These are phyloP conservation scores for Masnerella sp. DNA, from an alignment of 2,888 invertebrate genomes.

Conservation along the genomic window DNA sequence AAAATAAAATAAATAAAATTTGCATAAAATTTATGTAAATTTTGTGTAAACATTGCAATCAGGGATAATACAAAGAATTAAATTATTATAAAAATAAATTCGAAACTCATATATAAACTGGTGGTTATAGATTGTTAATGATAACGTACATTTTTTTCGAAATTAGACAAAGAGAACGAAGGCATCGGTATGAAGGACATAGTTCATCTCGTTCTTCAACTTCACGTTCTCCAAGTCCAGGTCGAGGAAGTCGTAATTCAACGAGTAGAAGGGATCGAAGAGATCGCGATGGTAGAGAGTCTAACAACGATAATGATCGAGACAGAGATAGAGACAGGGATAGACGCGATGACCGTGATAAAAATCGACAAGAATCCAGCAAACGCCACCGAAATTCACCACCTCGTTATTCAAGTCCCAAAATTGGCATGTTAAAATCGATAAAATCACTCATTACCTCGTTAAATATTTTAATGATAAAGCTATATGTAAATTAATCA, in stretches of 20 bases:
- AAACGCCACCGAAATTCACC: conserved; percentile 72
- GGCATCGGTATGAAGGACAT: conserved; percentile 82
- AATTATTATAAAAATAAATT: too few relatives aligned
- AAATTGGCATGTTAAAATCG: conserved; percentile 67
- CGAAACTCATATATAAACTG: too few relatives aligned
- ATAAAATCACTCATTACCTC: neutral
- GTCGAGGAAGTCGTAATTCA: conserved; percentile 72
- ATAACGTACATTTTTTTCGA: too few relatives aligned
- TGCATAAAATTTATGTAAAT: too few relatives aligned
- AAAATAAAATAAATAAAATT: conserved; percentile 20
- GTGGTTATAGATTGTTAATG: too few relatives aligned
- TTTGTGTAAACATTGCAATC: too few relatives aligned
- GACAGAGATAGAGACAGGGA: conserved; percentile 69
- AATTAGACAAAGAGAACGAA: conserved; percentile 90
- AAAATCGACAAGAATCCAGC: conserved; percentile 70
- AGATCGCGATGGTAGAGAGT: conserved; percentile 69
- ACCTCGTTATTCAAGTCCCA: conserved; percentile 72
- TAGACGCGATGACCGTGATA: conserved; percentile 73
- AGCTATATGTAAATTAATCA: too few relatives aligned
- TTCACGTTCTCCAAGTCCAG: conserved; percentile 78
- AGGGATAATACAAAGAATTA: too few relatives aligned
- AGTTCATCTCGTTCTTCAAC: conserved; percentile 76
- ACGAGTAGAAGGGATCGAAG: conserved; percentile 69
- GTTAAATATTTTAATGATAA: neutral
- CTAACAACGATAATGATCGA: conserved; percentile 66